phyloP scores from a whole-genome alignment of 2,888 invertebrate species.

The Ecdyonurus torrentis region DNA sequence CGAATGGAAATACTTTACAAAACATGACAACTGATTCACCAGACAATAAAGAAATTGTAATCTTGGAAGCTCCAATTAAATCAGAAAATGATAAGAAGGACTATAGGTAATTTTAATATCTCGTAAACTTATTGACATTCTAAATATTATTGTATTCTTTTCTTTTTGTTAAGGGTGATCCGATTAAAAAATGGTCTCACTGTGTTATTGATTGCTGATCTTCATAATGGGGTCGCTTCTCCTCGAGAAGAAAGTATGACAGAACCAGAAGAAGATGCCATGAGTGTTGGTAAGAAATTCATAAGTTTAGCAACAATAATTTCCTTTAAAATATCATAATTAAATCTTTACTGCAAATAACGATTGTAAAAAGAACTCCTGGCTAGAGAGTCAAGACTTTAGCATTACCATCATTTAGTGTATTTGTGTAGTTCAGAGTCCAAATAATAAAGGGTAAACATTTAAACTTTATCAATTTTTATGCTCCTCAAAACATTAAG shows the following conservation, averaged over 20 bases:
- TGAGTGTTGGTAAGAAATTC: neutral
- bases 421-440: too few species aligned
- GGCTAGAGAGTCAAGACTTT: too few species aligned
- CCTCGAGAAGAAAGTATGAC: neutral
- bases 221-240: too few species aligned
- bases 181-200: constrained; percentile 51
- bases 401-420: too few species aligned
- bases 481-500: too few species aligned
- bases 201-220: constrained; percentile 55
- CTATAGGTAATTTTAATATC: constrained; percentile 42
- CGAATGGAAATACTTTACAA: neutral
- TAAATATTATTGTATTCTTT: neutral
- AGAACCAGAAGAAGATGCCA: constrained; percentile 27
- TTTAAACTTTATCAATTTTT: too few species aligned
- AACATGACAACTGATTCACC: neutral
- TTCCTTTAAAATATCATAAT: too few species aligned
- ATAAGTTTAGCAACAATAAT: too few species aligned
- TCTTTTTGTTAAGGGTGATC: constrained; percentile 30
- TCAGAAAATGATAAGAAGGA: constrained; percentile 60
- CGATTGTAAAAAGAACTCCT: too few species aligned
- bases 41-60: neutral
- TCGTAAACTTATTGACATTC: constrained; percentile 4
- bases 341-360: too few species aligned
- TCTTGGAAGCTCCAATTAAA: constrained; percentile 38
- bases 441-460: too few species aligned